phyloP scores from a whole-genome alignment of 2,797 vertebrate species.

The Aldrovandia affinis region DNA sequence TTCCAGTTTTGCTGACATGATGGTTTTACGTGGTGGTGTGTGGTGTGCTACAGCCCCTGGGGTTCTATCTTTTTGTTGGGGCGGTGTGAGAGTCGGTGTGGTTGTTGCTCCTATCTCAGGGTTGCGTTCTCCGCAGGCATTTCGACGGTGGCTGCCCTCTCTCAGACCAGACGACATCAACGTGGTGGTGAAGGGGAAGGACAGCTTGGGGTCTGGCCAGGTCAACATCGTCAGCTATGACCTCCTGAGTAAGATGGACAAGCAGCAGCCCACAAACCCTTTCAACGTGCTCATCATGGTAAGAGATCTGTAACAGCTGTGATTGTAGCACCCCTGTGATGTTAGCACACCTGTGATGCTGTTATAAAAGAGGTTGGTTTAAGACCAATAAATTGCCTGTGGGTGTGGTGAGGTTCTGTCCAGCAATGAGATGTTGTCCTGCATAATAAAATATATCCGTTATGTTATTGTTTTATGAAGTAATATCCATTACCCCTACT shows the following conservation, averaged over 20 bases:
- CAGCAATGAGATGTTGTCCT: too few species aligned
- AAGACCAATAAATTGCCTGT: too few species aligned
- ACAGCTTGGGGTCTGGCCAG: conserved; percentile 76
- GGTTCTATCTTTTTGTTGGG: not conserved
- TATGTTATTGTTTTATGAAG: too few species aligned
- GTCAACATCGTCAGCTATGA: conserved; percentile 97
- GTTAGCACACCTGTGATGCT: not conserved
- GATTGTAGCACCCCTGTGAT: not conserved
- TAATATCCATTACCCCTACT: too few species aligned
- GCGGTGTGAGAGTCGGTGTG: not conserved
- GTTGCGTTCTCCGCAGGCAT: conserved; percentile 74
- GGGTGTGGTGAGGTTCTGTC: too few species aligned
- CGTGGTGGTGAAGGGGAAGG: conserved; percentile 86
- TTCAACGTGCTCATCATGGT: conserved; percentile 94
- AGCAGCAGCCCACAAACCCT: conserved; percentile 68
- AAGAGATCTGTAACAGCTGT: conserved; percentile 54
- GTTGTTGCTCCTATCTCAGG: not conserved
- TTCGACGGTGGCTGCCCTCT: conserved; percentile 91
- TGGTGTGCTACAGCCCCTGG: not conserved
- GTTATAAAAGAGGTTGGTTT: conserved; percentile 14
- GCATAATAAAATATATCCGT: too few species aligned
- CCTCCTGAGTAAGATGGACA: conserved; percentile 90
- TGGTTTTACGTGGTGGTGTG: too few species aligned
- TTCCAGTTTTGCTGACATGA: too few species aligned
- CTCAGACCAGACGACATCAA: conserved; percentile 80